Conservation (phyloP, 2,797 vertebrate genomes). For the Echeneis naucrates region DNA sequence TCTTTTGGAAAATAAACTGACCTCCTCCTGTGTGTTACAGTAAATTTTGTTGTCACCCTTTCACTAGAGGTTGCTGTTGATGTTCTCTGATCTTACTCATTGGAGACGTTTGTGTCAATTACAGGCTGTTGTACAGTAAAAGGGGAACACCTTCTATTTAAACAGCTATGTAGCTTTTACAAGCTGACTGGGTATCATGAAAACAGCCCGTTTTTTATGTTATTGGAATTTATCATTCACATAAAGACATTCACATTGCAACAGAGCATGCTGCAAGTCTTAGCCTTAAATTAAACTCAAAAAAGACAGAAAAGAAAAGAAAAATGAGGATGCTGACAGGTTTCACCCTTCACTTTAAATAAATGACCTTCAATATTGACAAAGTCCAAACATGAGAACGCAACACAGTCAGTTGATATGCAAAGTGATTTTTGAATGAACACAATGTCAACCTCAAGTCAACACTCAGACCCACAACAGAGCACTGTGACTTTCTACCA, state of each 20-base stretch:
- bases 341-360: conserved; percentile 44
- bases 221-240: conserved; percentile 38
- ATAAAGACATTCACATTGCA: conserved; percentile 20
- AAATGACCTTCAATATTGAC: conserved; percentile 50
- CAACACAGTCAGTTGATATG: conserved; percentile 47
- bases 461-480: conserved; percentile 68
- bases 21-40: conserved; percentile 2
- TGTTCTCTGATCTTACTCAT: conserved; percentile 25
- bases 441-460: conserved; percentile 56
- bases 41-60: conserved; percentile 17
- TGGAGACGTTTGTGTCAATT: conserved; percentile 18
- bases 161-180: conserved; percentile 8
- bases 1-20: conserved; percentile 18
- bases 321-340: conserved; percentile 50
- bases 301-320: neutral
- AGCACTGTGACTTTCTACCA: conserved; percentile 63
- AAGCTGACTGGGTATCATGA: conserved; percentile 23
- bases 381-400: conserved; percentile 44
- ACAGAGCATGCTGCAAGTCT: conserved; percentile 1
- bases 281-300: conserved; percentile 32
- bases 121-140: conserved; percentile 19
- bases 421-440: conserved; percentile 63
- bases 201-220: conserved; percentile 23
- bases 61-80: conserved; percentile 17
- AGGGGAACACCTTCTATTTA: conserved; percentile 38